These are phyloP conservation scores for Dascillus cervinus DNA, from an alignment of 2,888 invertebrate species.

Conservation along the genomic window DNA sequence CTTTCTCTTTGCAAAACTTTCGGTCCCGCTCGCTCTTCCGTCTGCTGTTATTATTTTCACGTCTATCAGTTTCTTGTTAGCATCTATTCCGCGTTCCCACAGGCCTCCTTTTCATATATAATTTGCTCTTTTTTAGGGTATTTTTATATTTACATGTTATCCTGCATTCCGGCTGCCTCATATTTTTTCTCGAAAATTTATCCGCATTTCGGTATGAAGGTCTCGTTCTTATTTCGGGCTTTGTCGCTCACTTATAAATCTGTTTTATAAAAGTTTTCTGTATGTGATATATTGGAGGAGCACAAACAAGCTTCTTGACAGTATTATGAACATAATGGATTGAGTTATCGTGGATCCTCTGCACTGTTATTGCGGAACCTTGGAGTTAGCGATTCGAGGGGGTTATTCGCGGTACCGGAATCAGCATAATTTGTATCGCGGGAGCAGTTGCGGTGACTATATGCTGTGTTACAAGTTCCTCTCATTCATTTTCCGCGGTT, in stretches of 20 bases:
- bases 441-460: slow-evolving; percentile 18
- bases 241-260: slow-evolving; percentile 18
- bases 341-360: slow-evolving; percentile 7
- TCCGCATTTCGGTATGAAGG: slow-evolving; percentile 16
- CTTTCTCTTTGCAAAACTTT: slow-evolving; percentile 15
- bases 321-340: slow-evolving; percentile 11
- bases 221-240: slow-evolving; percentile 15
- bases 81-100: slow-evolving; percentile 22
- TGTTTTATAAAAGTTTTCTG: slow-evolving; percentile 15
- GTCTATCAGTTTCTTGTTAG: slow-evolving; percentile 38
- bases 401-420: slow-evolving; percentile 13
- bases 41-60: slow-evolving; percentile 34
- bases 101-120: slow-evolving; percentile 29
- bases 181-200: slow-evolving; percentile 28
- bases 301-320: slow-evolving; percentile 5
- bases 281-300: slow-evolving; percentile 5
- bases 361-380: slow-evolving; percentile 5
- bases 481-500: too few relatives aligned
- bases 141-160: slow-evolving; percentile 34
- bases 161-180: slow-evolving; percentile 23
- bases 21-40: slow-evolving; percentile 17
- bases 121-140: slow-evolving; percentile 29
- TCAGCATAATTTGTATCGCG: slow-evolving; percentile 21
- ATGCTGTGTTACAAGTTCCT: too few relatives aligned
- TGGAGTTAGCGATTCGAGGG: slow-evolving; percentile 5